Evolutionary conservation across 2,888 invertebrate genomes (phyloP).

Genomic region (Acanthosepion pharaonis): DNA sequence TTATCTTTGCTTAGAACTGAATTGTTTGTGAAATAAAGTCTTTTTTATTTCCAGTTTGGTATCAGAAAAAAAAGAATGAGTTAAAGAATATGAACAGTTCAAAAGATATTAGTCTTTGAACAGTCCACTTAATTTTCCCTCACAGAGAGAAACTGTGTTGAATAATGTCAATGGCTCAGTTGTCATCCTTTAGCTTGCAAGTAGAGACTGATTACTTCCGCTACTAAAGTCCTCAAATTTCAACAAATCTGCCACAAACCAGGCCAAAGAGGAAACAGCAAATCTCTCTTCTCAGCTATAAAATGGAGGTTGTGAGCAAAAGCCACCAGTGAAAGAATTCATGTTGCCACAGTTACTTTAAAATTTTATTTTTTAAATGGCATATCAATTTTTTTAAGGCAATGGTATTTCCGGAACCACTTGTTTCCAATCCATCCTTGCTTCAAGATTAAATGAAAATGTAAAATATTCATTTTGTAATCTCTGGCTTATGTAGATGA

Average conservation of each 20-base stretch:
- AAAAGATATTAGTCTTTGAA: neutral
- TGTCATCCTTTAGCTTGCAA: neutral
- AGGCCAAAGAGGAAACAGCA: neutral
- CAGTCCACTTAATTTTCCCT: neutral
- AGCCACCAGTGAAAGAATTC: neutral
- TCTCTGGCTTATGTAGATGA: too few relatives aligned
- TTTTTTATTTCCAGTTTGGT: too few relatives aligned
- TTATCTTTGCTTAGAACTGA: too few relatives aligned
- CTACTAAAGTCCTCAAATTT: neutral
- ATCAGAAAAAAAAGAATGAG: too few relatives aligned
- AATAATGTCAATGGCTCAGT: neutral
- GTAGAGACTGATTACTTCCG: neutral
- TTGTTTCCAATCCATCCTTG: too few relatives aligned
- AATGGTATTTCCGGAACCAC: too few relatives aligned
- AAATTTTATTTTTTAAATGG: too few relatives aligned
- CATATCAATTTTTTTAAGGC: too few relatives aligned
- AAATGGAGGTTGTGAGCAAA: neutral
- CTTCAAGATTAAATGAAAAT: too few relatives aligned
- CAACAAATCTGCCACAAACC: slow-evolving; percentile 18
- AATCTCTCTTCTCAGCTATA: neutral
- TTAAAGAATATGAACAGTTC: neutral
- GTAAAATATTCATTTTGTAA: too few relatives aligned
- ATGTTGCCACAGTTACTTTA: neutral
- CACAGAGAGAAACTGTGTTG: neutral
- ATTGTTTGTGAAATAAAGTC: too few relatives aligned